phyloP scores from a whole-genome alignment of 2,113 vertebrate species.

The Montifringilla adamsi region DNA sequence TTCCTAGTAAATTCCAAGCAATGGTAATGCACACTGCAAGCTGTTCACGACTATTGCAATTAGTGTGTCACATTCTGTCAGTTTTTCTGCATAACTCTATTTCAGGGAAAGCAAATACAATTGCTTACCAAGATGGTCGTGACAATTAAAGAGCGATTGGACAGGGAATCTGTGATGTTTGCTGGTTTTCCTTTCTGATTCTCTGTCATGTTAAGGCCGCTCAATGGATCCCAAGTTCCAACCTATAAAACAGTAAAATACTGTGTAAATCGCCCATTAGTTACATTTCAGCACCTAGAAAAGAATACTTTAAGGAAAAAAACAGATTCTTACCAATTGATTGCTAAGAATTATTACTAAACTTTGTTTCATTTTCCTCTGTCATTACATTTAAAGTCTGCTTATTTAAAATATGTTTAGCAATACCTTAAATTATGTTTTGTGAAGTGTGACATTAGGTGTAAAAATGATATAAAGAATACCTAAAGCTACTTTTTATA shows the following conservation, averaged over 20 bases:
- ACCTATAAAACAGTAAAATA: slow-evolving; percentile 80
- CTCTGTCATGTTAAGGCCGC: slow-evolving; percentile 97
- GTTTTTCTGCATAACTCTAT: background rate
- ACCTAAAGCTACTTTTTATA: background rate
- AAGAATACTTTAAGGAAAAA: background rate
- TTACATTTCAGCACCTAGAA: background rate
- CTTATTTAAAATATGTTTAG: slow-evolving; percentile 53
- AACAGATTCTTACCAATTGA: background rate
- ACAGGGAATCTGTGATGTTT: slow-evolving; percentile 93
- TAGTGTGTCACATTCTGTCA: background rate
- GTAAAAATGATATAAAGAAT: slow-evolving; percentile 25
- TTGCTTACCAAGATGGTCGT: slow-evolving; percentile 93
- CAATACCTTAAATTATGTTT: slow-evolving; percentile 13
- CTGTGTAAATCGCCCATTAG: slow-evolving; percentile 20
- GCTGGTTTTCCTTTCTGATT: slow-evolving; percentile 91
- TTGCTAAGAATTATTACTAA: slow-evolving; percentile 11
- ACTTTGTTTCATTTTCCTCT: background rate
- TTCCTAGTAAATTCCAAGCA: slow-evolving; percentile 9
- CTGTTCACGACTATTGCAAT: background rate
- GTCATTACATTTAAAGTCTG: background rate
- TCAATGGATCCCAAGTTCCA: slow-evolving; percentile 94
- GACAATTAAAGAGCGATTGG: slow-evolving; percentile 91
- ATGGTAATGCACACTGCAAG: background rate
- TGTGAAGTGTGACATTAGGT: slow-evolving; percentile 26
- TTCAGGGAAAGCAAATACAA: slow-evolving; percentile 25